Conservation (phyloP, 2,797 vertebrate genomes). For the Alosa sapidissima region DNA sequence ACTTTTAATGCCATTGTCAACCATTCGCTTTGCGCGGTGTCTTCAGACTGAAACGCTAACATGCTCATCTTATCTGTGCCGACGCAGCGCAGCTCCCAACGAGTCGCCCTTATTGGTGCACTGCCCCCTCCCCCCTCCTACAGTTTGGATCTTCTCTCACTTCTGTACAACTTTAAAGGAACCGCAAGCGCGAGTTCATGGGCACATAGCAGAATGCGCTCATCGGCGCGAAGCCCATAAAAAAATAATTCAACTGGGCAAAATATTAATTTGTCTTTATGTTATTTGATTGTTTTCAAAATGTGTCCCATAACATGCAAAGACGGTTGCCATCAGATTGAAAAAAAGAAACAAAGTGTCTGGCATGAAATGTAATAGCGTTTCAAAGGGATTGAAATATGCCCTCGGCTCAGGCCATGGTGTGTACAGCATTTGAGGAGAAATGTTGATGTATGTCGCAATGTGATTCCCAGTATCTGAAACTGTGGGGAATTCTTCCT, state of each 20-base stretch:
- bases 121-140: conserved; percentile 69
- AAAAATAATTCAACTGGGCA: background rate
- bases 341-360: background rate
- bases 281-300: background rate
- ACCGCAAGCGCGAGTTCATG: conserved; percentile 55
- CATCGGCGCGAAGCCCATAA: background rate
- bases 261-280: background rate
- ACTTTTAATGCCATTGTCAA: conserved; percentile 37
- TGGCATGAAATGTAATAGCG: background rate
- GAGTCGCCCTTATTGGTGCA: conserved; percentile 58
- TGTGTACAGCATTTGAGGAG: background rate
- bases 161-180: conserved; percentile 74
- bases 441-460: background rate
- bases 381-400: background rate
- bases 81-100: conserved; percentile 55
- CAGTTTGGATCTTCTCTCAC: conserved; percentile 54
- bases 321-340: background rate
- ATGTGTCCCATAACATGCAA: background rate
- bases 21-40: conserved; percentile 30
- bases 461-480: background rate
- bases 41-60: conserved; percentile 58
- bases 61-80: conserved; percentile 60
- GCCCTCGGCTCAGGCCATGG: background rate
- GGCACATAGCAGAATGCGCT: background rate
- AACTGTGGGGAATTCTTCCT: background rate